These are phyloP conservation scores for Drosophila melanocephala DNA, from an alignment of 2,888 invertebrate genomes.

Conservation along the genomic window DNA sequence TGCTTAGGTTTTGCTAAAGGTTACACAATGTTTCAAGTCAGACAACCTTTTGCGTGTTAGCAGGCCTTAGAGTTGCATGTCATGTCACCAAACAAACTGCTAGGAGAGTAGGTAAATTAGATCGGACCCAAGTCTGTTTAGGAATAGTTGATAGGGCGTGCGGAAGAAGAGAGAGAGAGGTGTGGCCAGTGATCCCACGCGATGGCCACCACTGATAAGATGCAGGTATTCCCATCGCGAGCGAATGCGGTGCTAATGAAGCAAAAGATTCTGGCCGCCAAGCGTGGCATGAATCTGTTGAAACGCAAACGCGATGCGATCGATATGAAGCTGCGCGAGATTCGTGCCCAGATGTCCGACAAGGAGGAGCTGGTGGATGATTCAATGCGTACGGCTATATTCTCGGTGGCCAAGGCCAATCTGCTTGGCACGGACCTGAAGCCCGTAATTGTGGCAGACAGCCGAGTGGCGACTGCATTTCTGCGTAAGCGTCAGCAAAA, in stretches of 20 bases:
- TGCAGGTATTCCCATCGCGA: slow-evolving; percentile 78
- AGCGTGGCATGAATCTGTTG: slow-evolving; percentile 74
- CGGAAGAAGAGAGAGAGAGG: neutral
- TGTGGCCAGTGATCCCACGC: neutral
- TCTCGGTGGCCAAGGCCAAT: slow-evolving; percentile 78
- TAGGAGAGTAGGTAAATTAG: neutral
- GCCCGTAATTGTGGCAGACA: slow-evolving; percentile 57
- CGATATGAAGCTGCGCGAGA: slow-evolving; percentile 74
- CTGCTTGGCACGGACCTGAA: slow-evolving; percentile 75
- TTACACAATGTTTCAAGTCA: neutral
- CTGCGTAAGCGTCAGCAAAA: slow-evolving; percentile 56
- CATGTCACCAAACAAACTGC: neutral
- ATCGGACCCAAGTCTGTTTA: neutral
- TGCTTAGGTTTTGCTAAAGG: neutral
- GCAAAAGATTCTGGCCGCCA: slow-evolving; percentile 66
- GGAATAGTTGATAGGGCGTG: neutral
- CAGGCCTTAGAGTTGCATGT: neutral
- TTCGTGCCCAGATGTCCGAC: slow-evolving; percentile 37
- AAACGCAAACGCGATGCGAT: slow-evolving; percentile 82
- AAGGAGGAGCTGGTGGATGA: slow-evolving; percentile 43
- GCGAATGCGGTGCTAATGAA: slow-evolving; percentile 76
- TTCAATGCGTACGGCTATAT: slow-evolving; percentile 67
- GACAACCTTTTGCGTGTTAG: neutral
- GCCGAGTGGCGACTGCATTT: slow-evolving; percentile 44
- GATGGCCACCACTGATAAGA: slow-evolving; percentile 64